These are phyloP conservation scores for Scolanthus callimorphus DNA, from an alignment of 92 coral and sea anemone genomes.

Conservation along the genomic window DNA sequence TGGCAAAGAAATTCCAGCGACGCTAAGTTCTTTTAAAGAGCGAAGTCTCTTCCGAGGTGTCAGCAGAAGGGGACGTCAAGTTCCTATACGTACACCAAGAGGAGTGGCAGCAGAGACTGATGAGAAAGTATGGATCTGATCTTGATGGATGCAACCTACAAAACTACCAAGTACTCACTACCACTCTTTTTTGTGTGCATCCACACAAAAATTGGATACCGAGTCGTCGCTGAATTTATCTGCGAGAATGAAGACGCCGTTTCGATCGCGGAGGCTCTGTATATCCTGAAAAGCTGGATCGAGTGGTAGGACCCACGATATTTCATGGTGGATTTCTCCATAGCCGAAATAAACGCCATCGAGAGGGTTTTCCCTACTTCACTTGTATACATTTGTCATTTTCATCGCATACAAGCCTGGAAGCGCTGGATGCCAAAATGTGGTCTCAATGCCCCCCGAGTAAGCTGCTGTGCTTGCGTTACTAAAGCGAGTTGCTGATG, in stretches of 20 bases:
- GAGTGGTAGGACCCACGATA: constrained; percentile 17
- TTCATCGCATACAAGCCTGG: not conserved
- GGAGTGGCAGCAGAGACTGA: constrained; percentile 49
- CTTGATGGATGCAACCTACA: constrained; percentile 57
- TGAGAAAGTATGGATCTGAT: constrained; percentile 53
- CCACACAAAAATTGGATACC: constrained; percentile 45
- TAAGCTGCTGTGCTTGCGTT: not conserved
- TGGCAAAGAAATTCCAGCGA: not conserved
- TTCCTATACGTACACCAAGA: constrained; percentile 55
- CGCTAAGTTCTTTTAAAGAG: not conserved
- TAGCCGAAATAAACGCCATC: constrained; percentile 46
- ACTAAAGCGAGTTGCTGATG: not conserved
- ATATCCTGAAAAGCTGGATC: constrained; percentile 14
- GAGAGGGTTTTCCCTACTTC: constrained; percentile 30
- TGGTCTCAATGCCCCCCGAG: not conserved
- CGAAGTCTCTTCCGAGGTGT: not conserved
- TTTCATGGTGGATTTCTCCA: constrained; percentile 40
- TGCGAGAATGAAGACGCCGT: constrained; percentile 22
- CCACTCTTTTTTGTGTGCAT: constrained; percentile 51
- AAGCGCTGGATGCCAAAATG: not conserved
- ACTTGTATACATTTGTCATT: constrained; percentile 33
- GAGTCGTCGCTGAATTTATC: constrained; percentile 51
- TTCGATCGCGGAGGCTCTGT: constrained; percentile 17
- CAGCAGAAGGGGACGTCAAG: constrained; percentile 8
- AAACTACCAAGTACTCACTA: constrained; percentile 46